Conservation (phyloP, 2,888 invertebrate genomes). For the Oligia fasciuncula region DNA sequence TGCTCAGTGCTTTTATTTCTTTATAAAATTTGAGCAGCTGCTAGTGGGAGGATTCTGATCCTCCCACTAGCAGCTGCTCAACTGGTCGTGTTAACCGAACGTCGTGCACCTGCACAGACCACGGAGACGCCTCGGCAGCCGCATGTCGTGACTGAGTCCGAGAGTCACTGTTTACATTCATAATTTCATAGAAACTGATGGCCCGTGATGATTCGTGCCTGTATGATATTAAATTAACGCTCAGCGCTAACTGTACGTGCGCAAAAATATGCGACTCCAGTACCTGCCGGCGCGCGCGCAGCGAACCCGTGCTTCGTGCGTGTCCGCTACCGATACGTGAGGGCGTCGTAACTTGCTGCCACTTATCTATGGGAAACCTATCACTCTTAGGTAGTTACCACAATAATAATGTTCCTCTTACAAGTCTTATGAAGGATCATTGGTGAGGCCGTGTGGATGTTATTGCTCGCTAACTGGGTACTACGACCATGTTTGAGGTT, state of each 20-base stretch:
- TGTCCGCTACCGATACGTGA: no score
- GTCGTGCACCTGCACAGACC: neutral
- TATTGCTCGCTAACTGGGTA: neutral
- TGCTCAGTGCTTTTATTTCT: neutral
- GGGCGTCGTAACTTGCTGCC: no score
- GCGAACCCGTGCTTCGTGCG: neutral
- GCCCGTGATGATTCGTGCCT: neutral
- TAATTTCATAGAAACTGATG: neutral
- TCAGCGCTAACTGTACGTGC: neutral
- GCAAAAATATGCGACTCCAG: neutral
- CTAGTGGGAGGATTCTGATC: no score
- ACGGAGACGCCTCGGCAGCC: neutral
- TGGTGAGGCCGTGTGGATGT: neutral
- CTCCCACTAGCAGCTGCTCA: neutral
- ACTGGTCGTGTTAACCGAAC: neutral
- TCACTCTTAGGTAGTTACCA: no score
- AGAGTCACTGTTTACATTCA: neutral
- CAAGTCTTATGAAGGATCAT: neutral
- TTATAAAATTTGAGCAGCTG: neutral
- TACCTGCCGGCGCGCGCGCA: no score
- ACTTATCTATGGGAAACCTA: neutral
- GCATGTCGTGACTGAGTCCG: neutral
- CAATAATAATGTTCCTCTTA: neutral
- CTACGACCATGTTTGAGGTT: neutral
- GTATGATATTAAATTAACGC: neutral